A percentile compares a stretch with the other conserved stretches of the same genome.
Evolutionary conservation across 2,113 vertebrate species (phyloP).

Genomic region (Pandion haliaetus): DNA sequence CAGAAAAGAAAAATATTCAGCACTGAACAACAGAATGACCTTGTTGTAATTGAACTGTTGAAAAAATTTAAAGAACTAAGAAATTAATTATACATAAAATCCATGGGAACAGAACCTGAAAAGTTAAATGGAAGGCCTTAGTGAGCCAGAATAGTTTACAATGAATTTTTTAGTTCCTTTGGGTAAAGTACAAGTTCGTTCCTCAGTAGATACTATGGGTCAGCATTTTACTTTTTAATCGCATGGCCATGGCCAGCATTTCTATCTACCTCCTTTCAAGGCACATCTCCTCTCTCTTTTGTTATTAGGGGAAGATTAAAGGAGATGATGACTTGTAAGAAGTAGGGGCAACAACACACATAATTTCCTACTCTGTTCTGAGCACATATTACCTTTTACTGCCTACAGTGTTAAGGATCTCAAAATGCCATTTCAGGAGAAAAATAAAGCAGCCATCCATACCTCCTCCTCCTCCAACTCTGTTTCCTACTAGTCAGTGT

Average conservation of each 20-base stretch:
- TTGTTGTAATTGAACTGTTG: neutral
- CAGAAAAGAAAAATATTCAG: neutral
- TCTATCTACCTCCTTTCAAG: neutral
- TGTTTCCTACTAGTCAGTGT: neutral
- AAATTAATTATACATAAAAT: neutral
- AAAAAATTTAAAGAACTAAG: neutral
- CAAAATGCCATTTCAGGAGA: slow-evolving; percentile 13
- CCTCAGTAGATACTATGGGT: neutral
- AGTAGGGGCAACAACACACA: neutral
- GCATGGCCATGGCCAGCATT: neutral
- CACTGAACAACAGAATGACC: neutral
- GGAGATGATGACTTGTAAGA: neutral
- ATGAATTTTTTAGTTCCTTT: neutral
- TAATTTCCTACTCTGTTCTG: slow-evolving; percentile 36
- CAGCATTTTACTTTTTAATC: slow-evolving; percentile 24
- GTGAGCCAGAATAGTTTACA: neutral
- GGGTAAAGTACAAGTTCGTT: neutral
- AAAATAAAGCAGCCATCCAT: slow-evolving; percentile 20
- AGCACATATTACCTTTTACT: slow-evolving; percentile 57
- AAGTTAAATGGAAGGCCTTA: neutral
- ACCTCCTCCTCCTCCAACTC: neutral
- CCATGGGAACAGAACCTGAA: neutral
- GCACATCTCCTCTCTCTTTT: neutral
- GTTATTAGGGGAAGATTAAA: neutral
- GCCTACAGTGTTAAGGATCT: slow-evolving; percentile 45